Percentiles rank a stretch among this genome's conserved stretches.
Conservation (phyloP, 2,888 invertebrate genomes). For the Eristalinus sepulchralis region DNA sequence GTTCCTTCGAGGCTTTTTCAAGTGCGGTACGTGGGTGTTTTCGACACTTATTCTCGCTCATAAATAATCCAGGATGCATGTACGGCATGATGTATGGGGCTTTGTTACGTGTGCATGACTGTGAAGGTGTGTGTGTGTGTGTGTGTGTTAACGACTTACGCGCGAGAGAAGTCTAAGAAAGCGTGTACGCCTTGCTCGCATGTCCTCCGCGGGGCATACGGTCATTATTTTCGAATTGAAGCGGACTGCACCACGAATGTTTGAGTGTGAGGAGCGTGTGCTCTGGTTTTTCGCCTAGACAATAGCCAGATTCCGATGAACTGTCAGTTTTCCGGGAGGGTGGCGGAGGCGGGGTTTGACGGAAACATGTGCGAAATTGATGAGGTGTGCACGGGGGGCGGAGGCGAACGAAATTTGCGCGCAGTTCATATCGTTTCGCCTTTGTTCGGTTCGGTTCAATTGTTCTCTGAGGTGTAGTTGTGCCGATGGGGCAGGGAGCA, state of each 20-base stretch:
- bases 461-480: not conserved
- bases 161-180: not conserved
- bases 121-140: not conserved
- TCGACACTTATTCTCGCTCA: slow-evolving; percentile 70
- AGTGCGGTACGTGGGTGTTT: slow-evolving; percentile 64
- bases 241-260: slow-evolving; percentile 19
- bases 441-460: not conserved
- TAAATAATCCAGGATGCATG: slow-evolving; percentile 65
- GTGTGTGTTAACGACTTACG: slow-evolving; percentile 40
- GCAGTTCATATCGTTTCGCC: not conserved
- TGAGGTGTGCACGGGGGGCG: not conserved
- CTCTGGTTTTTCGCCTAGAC: not conserved
- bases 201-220: slow-evolving; percentile 31
- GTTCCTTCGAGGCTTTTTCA: slow-evolving; percentile 32
- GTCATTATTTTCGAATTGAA: slow-evolving; percentile 58
- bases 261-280: not conserved
- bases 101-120: slow-evolving; percentile 21
- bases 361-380: not conserved
- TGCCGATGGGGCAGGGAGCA: not conserved
- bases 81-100: slow-evolving; percentile 55
- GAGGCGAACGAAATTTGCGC: not conserved
- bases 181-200: not conserved
- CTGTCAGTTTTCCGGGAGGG: not conserved
- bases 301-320: not conserved
- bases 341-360: not conserved